Evolutionary conservation across 2,113 vertebrate species (phyloP).

Genomic region (Bambusicola thoracicus): DNA sequence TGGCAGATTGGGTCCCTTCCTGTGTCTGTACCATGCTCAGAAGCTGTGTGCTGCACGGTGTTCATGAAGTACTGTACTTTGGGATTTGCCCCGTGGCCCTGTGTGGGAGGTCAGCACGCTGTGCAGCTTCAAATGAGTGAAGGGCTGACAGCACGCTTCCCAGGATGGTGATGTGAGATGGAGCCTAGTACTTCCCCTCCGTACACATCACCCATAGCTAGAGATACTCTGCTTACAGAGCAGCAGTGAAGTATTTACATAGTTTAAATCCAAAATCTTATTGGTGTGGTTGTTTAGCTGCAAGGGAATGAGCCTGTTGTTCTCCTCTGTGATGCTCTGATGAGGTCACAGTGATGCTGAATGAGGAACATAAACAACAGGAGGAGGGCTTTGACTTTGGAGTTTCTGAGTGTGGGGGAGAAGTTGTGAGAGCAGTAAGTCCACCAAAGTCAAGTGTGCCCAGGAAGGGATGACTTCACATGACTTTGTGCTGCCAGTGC

Average conservation of each 20-base stretch:
- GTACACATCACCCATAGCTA: too few species aligned
- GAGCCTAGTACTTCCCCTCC: too few species aligned
- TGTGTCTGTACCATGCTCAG: too few species aligned
- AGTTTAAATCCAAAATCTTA: not conserved
- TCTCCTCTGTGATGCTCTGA: not conserved
- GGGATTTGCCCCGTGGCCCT: not conserved
- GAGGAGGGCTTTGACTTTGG: not conserved
- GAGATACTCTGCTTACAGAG: not conserved
- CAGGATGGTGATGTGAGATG: accelerated
- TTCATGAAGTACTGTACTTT: not conserved
- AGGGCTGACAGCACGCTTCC: not conserved
- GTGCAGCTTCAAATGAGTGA: not conserved
- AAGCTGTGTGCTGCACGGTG: not conserved
- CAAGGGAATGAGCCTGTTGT: not conserved
- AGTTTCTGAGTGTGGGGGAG: not conserved
- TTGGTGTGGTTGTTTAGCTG: not conserved
- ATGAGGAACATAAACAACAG: not conserved
- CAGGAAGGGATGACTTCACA: not conserved
- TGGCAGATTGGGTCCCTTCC: not conserved
- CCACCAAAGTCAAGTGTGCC: not conserved
- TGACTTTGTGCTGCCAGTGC: not conserved
- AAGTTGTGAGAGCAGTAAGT: not conserved
- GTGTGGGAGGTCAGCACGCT: not conserved
- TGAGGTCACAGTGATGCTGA: not conserved
- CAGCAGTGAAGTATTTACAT: not conserved